phyloP scores from a whole-genome alignment of 2,888 invertebrate species.

The Ophion ellenae region DNA sequence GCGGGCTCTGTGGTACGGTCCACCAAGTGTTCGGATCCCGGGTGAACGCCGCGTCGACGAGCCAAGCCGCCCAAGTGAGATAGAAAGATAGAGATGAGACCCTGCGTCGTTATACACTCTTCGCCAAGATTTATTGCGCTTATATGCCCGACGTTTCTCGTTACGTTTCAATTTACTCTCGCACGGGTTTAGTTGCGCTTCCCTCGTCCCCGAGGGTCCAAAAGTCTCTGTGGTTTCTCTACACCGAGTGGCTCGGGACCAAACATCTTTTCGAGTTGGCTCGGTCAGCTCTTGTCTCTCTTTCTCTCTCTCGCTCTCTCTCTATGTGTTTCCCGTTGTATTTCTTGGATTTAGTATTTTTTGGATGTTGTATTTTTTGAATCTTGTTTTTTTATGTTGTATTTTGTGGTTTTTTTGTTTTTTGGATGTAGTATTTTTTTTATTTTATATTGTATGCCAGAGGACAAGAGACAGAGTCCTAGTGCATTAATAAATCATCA shows the following conservation, averaged over 20 bases:
- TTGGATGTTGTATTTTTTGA: too few species aligned
- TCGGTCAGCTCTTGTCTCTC: neutral
- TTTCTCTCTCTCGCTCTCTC: neutral
- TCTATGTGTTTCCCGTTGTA: neutral
- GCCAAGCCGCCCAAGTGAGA: slow-evolving; percentile 10
- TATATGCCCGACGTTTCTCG: slow-evolving; percentile 61
- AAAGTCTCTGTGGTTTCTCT: slow-evolving; percentile 35
- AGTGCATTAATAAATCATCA: too few species aligned
- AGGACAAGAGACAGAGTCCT: too few species aligned
- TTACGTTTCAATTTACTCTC: slow-evolving; percentile 64
- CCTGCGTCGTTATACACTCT: slow-evolving; percentile 39
- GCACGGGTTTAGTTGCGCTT: slow-evolving; percentile 35
- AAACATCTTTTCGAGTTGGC: slow-evolving; percentile 11
- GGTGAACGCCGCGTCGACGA: slow-evolving; percentile 10
- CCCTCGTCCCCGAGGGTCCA: slow-evolving; percentile 15
- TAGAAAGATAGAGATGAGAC: slow-evolving; percentile 7
- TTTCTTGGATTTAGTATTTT: too few species aligned
- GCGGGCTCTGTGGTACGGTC: slow-evolving; percentile 9
- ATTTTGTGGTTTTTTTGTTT: too few species aligned
- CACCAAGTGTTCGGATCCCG: slow-evolving; percentile 27
- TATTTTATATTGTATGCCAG: too few species aligned
- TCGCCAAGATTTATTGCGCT: slow-evolving; percentile 62
- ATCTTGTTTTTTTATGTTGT: too few species aligned
- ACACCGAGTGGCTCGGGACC: neutral
- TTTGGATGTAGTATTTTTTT: too few species aligned